Evolutionary conservation across 2,113 vertebrate species (phyloP), one percentile per base, ranked within the genome.

Genomic region (Vulpes lagopus): DNA sequence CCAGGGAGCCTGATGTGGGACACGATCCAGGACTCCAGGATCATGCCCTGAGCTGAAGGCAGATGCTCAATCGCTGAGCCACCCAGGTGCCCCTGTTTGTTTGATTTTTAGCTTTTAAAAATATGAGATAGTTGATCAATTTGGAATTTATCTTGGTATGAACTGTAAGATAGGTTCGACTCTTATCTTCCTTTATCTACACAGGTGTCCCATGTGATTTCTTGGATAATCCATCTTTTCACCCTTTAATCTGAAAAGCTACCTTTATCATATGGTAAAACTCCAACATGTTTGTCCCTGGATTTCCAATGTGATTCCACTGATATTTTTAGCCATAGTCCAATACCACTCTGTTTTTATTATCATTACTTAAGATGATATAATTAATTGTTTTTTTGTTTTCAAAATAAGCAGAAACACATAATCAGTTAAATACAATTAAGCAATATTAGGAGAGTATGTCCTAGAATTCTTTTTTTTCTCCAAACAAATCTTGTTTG

Each of bases 201-300:
- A 17, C 22, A 12, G 57, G 49, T 35, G 85, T 32, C 38, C 55
- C 69, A 83, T 17, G 12, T 35, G 55, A 49, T 64, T 82, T 84
- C 53, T 69, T 62, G 8, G 82, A 53, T 60, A 82, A n/a, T n/a
- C n/a, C 11, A 64, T 73, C 55, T 64, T 51, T 78, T 11, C 35
- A 25, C 32, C 3, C 35, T 74, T 94, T 89, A 91, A 94, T 84
- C n/a, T 92, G 74, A 78, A 85, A 96, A 79, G 30, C 38, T 53
- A 59, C 53, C 23, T 88, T 94, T 51, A 57, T 69, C 23, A n/a
- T 79, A 53, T 16, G 64, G 65, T n/a, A 76, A 74, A 65, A 69
- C 57, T 69, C 74, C 38, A 86, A 25, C 2, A 20, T 64, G 23
- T 71, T 30, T 95, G 76, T 64, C 86, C 81, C 65, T 53, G 14